Base-by-base conservation (phyloP, 2,797 vertebrate species). In the Philypnodon macrostomus region DNA sequence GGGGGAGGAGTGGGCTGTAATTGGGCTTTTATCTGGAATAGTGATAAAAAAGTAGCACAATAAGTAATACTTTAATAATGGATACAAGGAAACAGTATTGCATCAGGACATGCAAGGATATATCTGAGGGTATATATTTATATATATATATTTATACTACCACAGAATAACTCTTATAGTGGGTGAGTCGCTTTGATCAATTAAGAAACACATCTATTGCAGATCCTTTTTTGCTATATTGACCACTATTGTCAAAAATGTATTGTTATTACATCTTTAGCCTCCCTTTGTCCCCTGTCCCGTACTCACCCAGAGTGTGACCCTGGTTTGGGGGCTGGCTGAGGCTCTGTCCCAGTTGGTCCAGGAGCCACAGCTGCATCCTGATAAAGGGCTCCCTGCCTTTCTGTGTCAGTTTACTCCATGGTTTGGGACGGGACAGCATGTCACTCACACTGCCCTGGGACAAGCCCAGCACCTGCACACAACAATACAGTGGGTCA, bases 371-470 rank as follows among this genome's bases (percentile, higher is more conserved):
- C 59, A 99, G 88, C 86, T 99, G 97, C 97, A 99, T 99, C 36
- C 97, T 94, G 73, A 99, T 98, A 78, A 99, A 99, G 1, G 97
- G 97, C 74, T 99, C 97, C 15, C 97, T 87, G 34, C 97, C 97
- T 77, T 99, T 99, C 84, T 99, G 97, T 0, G 97, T 99, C 73
- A 98, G 88, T 84, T 99, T 99, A 88, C 96, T 96, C 97, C 97
- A 98, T 0, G 97, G 97, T 78, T 99, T 99, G 17, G 97, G 97
- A 42, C 97, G 85, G 0, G 97, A 99, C 68, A 99, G 80, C 97
- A 99, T 98, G 90, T 99, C 97, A 0, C 97, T 99, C 77, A 99
- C 97, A 0, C 97, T 99, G 77, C 97, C 97, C 82, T 99, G 97
- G 26, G 97, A 98, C 70, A 99, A 89, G 6, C 97, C 96, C 80